Evolutionary conservation across 2,797 vertebrate genomes (phyloP).

Genomic region (Pyrocephalus nanus): DNA sequence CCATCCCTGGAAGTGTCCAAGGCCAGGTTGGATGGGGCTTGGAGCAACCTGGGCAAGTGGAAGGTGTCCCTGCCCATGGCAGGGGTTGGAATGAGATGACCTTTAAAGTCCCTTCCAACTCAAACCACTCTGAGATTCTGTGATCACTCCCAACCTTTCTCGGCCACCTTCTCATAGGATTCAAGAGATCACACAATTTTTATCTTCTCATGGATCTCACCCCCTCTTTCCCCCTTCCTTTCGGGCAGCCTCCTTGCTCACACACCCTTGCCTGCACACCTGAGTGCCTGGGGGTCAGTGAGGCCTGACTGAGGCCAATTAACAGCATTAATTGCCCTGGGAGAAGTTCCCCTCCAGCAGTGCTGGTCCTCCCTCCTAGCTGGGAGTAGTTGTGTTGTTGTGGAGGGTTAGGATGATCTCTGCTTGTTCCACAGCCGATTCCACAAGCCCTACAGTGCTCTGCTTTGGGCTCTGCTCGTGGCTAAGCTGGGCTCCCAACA

Average conservation of each 20-base stretch:
- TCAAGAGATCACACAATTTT: accelerated
- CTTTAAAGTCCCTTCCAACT: not conserved
- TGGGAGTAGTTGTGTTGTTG: not conserved
- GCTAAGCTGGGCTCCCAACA: not conserved
- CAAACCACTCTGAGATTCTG: not conserved
- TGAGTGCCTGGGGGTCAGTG: not conserved
- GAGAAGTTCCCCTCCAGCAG: not conserved
- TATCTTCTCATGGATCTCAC: accelerated
- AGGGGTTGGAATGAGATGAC: not conserved
- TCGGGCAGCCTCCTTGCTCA: not conserved
- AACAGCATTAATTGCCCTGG: not conserved
- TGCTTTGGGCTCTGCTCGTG: accelerated
- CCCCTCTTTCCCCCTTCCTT: not conserved
- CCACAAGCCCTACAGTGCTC: not conserved
- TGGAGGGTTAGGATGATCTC: accelerated
- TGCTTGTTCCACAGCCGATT: too few relatives aligned
- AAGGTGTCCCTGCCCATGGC: not conserved
- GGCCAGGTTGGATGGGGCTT: too few relatives aligned
- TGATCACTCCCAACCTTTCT: not conserved
- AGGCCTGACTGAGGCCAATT: not conserved
- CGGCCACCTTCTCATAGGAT: accelerated
- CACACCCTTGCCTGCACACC: not conserved
- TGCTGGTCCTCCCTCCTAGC: not conserved
- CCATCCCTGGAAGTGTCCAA: not conserved
- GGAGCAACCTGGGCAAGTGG: not conserved